phyloP scores from a whole-genome alignment of 2,113 vertebrate species.

The Vidua macroura region DNA sequence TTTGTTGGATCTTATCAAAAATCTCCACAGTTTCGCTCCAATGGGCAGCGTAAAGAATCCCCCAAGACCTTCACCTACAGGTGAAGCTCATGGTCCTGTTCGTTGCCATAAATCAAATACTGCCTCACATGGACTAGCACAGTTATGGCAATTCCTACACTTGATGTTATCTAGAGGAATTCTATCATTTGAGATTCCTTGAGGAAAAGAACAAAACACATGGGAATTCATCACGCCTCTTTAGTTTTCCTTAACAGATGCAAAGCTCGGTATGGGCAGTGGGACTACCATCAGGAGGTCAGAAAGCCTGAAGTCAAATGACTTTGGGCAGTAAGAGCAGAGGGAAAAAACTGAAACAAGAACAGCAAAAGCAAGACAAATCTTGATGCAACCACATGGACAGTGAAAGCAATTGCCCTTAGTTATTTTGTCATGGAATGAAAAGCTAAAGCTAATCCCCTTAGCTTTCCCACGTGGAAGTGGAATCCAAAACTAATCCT shows the following conservation, averaged over 20 bases:
- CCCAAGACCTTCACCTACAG: not conserved
- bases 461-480: conserved; percentile 59
- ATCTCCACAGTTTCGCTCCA: not conserved
- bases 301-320: not conserved
- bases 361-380: not conserved
- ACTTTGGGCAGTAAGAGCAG: not conserved
- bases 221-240: not conserved
- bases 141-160: not conserved
- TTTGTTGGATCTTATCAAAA: not conserved
- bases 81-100: not conserved
- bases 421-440: conserved; percentile 56
- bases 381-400: conserved; percentile 10
- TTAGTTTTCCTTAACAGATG: not conserved
- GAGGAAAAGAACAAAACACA: not conserved
- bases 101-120: not conserved
- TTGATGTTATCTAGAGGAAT: not conserved
- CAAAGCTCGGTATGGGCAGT: not conserved
- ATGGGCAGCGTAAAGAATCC: accelerated
- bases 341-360: not conserved
- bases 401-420: conserved; percentile 37
- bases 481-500: conserved; percentile 67
- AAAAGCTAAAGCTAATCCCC: conserved; percentile 65
- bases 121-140: not conserved
- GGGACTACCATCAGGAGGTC: not conserved
- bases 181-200: not conserved